Base-by-base conservation (phyloP, 2,797 vertebrate species). In the Anableps anableps region DNA sequence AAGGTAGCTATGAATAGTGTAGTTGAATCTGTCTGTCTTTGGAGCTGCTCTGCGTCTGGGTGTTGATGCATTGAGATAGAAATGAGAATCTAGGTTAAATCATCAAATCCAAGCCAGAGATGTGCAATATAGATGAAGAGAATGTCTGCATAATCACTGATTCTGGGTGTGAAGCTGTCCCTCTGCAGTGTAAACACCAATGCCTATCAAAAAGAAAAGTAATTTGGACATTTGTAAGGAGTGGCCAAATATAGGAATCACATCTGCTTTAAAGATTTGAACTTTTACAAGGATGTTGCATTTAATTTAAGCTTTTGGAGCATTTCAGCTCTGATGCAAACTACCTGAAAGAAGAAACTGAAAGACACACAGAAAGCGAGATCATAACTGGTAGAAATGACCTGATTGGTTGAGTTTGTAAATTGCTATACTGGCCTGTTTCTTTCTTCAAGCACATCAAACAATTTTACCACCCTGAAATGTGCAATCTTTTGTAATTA, bases 71-170 rank as follows among this genome's bases (percentile, higher is more conserved):
- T 79, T 3, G 19, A 48, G 68, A 83, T 2, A 0, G 45, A 68
- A 84, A 83, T 71, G 68, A n/a, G 50, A 83, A 72, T 79, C 75
- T 29, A 19, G 80, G 75, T 76, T 80, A 85, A 84, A 86, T 83
- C 0, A 81, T 86, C 85, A 85, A 83, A 81, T 60, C 51, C 26
- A 34, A 81, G 58, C 19, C 70, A 83, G 72, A 72, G 77, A 62
- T 77, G 74, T 26, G 76, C 31, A 55, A 58, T 47, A 72, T 78
- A 75, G 43, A 84, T 68, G 82, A 80, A 50, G n/a, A 82, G 72
- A 62, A 64, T 14, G 76, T 48, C 83, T 83, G 83, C 72, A 83
- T 86, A 85, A 85, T 88, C 70, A 76, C 58, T 70, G 83, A 81
- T 77, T 83, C 19, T 47, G 21, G 84, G 62, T 74, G 68, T 75